These are phyloP conservation scores for Oeneis ivallda DNA, from an alignment of 2,888 invertebrate genomes.

Conservation along the genomic window DNA sequence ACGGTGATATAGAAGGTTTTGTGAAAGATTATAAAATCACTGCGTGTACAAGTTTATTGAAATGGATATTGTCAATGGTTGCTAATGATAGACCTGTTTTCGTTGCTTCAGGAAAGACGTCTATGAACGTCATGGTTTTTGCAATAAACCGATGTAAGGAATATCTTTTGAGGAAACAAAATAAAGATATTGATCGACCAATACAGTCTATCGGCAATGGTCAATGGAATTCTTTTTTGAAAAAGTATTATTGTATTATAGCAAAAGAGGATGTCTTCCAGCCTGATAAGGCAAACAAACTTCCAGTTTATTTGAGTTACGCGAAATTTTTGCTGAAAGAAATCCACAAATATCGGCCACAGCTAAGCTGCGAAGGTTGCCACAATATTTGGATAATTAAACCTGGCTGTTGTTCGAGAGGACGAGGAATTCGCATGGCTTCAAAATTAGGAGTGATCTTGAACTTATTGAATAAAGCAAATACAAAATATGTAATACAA, in stretches of 20 bases:
- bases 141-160: constrained; percentile 87
- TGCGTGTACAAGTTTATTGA: constrained; percentile 88
- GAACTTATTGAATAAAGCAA: constrained; percentile 80
- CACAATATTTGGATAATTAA: constrained; percentile 95
- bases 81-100: constrained; percentile 70
- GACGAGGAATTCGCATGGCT: constrained; percentile 91
- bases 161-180: constrained; percentile 80
- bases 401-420: constrained; percentile 90
- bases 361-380: constrained; percentile 87
- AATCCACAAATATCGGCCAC: constrained; percentile 82
- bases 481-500: constrained; percentile 89
- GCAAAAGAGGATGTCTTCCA: constrained; percentile 80
- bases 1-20: constrained; percentile 82
- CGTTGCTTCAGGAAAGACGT: constrained; percentile 75
- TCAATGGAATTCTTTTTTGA: constrained; percentile 86
- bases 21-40: constrained; percentile 89
- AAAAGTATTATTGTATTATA: constrained; percentile 84
- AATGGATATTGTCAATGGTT: constrained; percentile 76
- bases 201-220: constrained; percentile 63
- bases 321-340: constrained; percentile 82
- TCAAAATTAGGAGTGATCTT: constrained; percentile 88
- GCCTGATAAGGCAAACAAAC: constrained; percentile 56
- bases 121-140: constrained; percentile 83
- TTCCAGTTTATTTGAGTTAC: constrained; percentile 62
- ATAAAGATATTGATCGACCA: constrained; percentile 84